Percentiles rank a stretch among this genome's conserved stretches.
Conservation (phyloP, 2,113 vertebrate genomes). For the cat (Felis catus) region DNA sequence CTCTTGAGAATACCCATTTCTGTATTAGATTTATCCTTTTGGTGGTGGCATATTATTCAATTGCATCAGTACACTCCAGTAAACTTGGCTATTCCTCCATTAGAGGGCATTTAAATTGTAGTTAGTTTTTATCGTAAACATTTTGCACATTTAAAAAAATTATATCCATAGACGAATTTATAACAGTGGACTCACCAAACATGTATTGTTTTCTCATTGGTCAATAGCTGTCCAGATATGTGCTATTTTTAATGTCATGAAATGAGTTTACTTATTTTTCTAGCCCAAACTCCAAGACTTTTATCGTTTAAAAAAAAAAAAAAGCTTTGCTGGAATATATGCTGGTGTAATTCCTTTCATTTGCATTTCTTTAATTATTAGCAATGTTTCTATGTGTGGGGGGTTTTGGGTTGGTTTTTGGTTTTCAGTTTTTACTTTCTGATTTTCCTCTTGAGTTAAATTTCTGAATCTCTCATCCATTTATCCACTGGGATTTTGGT, state of each 20-base stretch:
- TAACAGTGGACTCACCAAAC: background rate
- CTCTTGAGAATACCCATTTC: background rate
- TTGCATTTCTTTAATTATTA: conserved; percentile 10
- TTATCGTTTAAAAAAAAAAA: background rate
- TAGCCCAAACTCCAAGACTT: background rate
- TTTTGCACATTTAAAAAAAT: background rate
- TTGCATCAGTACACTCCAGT: background rate
- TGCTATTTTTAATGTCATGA: background rate
- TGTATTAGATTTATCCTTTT: background rate
- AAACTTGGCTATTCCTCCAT: background rate
- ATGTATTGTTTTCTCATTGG: background rate
- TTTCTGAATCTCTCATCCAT: background rate
- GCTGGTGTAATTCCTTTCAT: background rate
- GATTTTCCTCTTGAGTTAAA: background rate
- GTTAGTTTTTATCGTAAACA: background rate
- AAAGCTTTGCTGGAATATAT: background rate
- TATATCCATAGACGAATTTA: background rate
- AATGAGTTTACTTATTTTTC: background rate
- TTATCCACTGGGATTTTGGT: background rate
- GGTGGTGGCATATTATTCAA: background rate
- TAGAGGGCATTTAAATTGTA: background rate
- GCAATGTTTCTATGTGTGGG: background rate
- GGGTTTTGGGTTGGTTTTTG: background rate
- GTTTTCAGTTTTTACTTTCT: background rate
- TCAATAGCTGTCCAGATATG: background rate